phyloP scores from a whole-genome alignment of 2,113 vertebrate genomes.

The Rhegmatorhina hoffmannsi region DNA sequence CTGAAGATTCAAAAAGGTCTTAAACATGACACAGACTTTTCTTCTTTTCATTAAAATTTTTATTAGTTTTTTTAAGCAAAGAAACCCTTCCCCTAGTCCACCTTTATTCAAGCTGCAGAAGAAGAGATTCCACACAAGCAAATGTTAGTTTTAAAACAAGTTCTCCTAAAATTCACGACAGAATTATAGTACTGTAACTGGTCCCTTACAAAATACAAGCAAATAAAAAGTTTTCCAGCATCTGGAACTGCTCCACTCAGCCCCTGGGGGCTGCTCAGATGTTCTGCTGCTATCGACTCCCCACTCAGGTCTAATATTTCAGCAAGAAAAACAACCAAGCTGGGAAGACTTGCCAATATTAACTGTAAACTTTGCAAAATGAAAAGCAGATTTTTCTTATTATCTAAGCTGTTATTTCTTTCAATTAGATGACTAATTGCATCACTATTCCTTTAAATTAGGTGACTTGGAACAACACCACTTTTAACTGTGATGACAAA shows the following conservation, averaged over 20 bases:
- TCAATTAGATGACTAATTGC: slow-evolving; percentile 30
- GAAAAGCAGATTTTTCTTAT: slow-evolving; percentile 8
- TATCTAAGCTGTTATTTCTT: background rate
- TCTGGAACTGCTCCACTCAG: slow-evolving; percentile 25
- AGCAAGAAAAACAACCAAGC: background rate
- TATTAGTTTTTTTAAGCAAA: background rate
- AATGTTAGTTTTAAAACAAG: background rate
- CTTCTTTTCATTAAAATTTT: no score
- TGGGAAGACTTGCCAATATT: background rate
- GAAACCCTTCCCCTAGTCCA: background rate
- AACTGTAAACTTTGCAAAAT: background rate
- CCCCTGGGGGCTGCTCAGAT: background rate
- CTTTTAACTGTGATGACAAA: background rate
- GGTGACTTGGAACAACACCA: background rate
- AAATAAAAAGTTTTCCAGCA: background rate
- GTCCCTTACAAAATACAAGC: background rate
- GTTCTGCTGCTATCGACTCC: background rate
- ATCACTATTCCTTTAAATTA: slow-evolving; percentile 4
- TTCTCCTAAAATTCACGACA: background rate
- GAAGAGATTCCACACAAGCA: background rate
- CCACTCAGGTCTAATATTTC: slow-evolving; percentile 22
- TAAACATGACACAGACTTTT: background rate
- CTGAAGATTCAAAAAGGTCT: background rate
- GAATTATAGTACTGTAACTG: background rate
- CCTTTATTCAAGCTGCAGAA: background rate